phyloP scores from a whole-genome alignment of 1,140 invertebrate genomes.

The Mesaphorura yosii region DNA sequence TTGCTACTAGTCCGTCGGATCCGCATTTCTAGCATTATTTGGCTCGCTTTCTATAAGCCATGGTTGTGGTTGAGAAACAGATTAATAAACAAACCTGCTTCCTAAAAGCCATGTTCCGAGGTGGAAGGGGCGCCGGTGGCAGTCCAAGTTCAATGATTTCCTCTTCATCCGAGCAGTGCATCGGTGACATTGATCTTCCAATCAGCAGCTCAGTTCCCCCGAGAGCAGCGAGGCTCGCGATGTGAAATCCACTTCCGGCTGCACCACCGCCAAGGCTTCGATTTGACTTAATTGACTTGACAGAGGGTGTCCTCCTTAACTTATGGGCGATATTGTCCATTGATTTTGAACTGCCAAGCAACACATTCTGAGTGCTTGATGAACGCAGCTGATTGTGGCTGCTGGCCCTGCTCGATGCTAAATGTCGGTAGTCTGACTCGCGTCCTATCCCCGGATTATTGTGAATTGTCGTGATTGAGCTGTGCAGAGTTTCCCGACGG shows the following conservation, averaged over 20 bases:
- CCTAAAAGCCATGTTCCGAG: constrained; percentile 25
- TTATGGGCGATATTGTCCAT: not conserved
- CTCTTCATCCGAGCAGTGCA: not conserved
- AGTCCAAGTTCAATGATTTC: constrained; percentile 16
- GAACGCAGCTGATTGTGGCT: constrained; percentile 1
- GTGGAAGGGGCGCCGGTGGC: constrained; percentile 28
- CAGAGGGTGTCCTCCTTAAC: not conserved
- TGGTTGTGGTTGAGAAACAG: too few relatives aligned
- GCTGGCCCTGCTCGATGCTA: not conserved
- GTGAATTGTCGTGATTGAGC: not conserved
- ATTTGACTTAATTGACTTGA: constrained; percentile 3
- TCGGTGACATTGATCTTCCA: not conserved
- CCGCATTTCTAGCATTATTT: too few relatives aligned
- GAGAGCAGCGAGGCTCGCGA: too few relatives aligned
- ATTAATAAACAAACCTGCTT: too few relatives aligned
- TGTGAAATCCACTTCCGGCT: too few relatives aligned
- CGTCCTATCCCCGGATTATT: not conserved
- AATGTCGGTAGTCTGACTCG: not conserved
- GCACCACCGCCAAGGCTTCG: not conserved
- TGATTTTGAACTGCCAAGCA: not conserved
- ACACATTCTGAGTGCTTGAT: not conserved
- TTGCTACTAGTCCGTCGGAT: too few relatives aligned
- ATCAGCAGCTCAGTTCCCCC: not conserved
- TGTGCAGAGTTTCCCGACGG: not conserved
- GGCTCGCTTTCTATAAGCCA: too few relatives aligned